Evolutionary conservation across 2,888 invertebrate genomes (phyloP).

Genomic region (Metopia argyrocephala): DNA sequence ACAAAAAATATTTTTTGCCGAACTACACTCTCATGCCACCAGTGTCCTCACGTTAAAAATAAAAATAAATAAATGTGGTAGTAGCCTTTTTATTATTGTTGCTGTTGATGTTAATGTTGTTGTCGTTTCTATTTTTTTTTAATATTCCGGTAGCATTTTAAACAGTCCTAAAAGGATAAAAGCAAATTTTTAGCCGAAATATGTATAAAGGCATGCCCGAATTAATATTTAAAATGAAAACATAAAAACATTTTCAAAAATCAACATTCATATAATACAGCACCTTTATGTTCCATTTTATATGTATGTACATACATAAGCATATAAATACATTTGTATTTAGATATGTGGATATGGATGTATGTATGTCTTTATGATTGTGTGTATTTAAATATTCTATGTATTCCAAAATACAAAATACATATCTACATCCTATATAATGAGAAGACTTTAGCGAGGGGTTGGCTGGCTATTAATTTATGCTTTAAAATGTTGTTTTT

Average conservation of each 20-base stretch:
- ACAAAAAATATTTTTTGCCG: conserved; percentile 2
- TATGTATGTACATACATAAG: conserved; percentile 12
- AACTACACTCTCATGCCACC: too few relatives aligned
- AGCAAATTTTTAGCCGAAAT: not conserved
- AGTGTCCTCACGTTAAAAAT: too few relatives aligned
- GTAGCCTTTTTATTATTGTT: not conserved
- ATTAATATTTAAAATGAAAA: not conserved
- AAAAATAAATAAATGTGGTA: not conserved
- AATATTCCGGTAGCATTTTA: not conserved
- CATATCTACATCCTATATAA: not conserved
- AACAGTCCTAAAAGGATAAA: not conserved
- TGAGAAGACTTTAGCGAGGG: not conserved
- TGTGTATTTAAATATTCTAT: not conserved
- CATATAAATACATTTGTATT: not conserved
- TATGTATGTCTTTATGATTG: not conserved
- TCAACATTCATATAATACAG: not conserved
- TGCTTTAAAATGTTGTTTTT: not conserved
- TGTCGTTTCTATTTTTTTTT: too few relatives aligned
- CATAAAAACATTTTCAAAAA: not conserved
- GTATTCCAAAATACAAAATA: too few relatives aligned
- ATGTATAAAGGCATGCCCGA: not conserved
- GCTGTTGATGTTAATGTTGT: not conserved
- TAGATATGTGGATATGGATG: not conserved
- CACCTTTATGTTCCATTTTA: not conserved
- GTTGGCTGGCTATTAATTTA: not conserved